These are phyloP conservation scores for Helicoverpa zea DNA, from an alignment of 1,140 invertebrate genomes.

Conservation along the genomic window DNA sequence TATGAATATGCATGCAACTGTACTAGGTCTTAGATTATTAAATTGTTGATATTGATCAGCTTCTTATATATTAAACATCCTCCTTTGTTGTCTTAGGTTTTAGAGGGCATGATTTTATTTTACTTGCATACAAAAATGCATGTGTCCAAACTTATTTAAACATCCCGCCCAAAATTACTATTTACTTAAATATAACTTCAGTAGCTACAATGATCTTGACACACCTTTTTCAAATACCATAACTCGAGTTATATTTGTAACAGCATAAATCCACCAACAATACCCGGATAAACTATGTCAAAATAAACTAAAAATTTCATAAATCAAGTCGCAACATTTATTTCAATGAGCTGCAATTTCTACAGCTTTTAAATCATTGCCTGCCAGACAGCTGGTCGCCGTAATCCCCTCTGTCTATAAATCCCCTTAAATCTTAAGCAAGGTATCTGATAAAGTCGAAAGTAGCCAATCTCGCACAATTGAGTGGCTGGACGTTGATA, in stretches of 20 bases:
- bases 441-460: conserved; percentile 48
- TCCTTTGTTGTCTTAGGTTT: not conserved
- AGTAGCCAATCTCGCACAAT: conserved; percentile 49
- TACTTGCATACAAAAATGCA: too few relatives aligned
- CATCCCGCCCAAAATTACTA: too few relatives aligned
- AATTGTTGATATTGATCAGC: conserved; percentile 6
- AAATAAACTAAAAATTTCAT: conserved; percentile 17
- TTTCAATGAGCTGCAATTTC: conserved; percentile 27
- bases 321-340: conserved; percentile 19
- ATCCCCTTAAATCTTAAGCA: conserved; percentile 50
- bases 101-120: not conserved
- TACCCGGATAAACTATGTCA: conserved; percentile 21
- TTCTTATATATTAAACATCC: not conserved
- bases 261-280: conserved; percentile 18
- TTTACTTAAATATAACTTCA: too few relatives aligned
- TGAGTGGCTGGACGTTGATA: conserved; percentile 46
- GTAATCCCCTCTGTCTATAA: conserved; percentile 47
- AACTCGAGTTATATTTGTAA: not conserved
- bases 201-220: not conserved
- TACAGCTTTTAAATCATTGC: conserved; percentile 47
- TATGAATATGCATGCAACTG: conserved; percentile 23
- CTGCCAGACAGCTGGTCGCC: conserved; percentile 43
- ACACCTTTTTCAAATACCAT: not conserved
- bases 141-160: too few relatives aligned
- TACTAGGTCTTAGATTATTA: conserved; percentile 24